Conservation (phyloP, 2,113 vertebrate genomes). For the Platysternon megacephalum region DNA sequence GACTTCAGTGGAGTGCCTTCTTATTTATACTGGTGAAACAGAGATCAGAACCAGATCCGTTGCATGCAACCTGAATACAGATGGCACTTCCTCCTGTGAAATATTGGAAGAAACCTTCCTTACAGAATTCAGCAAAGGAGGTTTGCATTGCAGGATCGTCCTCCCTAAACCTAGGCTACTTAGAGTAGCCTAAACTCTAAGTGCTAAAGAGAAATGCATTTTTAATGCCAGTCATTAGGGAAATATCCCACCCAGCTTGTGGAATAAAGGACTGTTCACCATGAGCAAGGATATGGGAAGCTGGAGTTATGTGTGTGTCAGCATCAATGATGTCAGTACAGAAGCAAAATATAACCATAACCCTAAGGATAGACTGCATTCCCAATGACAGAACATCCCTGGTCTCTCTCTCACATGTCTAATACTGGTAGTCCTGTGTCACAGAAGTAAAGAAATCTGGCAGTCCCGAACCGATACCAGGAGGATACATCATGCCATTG, state of each 20-base stretch:
- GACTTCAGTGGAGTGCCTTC: not conserved
- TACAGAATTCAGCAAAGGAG: not conserved
- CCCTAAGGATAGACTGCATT: not conserved
- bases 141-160: not conserved
- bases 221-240: not conserved
- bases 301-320: not conserved
- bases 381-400: not conserved
- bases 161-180: no score
- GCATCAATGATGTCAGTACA: not conserved
- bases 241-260: not conserved
- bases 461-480: no score
- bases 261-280: not conserved
- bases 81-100: not conserved
- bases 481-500: not conserved
- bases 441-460: not conserved
- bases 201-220: not conserved
- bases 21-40: not conserved
- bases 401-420: not conserved
- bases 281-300: not conserved
- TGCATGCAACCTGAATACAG: not conserved
- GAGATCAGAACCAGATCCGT: not conserved
- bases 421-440: not conserved
- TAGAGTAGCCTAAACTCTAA: not conserved
- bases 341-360: not conserved
- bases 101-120: not conserved